Base-by-base conservation (phyloP, 1,140 invertebrate species). In the Thaumetopoea pityocampa region DNA sequence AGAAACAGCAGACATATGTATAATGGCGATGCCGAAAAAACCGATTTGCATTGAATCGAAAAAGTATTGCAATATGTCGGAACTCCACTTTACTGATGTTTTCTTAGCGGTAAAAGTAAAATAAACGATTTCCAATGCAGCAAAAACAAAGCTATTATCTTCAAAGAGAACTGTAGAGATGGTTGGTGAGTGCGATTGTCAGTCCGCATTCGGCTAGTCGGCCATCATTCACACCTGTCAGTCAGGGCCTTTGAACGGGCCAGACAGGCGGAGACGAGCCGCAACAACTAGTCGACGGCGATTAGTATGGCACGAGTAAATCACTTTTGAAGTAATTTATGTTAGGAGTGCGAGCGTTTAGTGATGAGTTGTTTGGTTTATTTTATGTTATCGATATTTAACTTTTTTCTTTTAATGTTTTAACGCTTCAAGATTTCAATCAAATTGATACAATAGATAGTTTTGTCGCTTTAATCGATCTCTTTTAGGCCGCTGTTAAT, bases 261-360 rank as follows among this genome's bases (percentile, higher is more conserved):
- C 16, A 19, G 50, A 47, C 60, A 46, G 33, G 47, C 55, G 55
- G 55, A 55, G 55, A 53, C 65, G 58, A 61, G 66, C 47, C 51
- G 53, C 40, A 44, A 46, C 57, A 61, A 58, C 62, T 63, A 64
- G 61, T 55, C 60, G 44, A 57, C 46, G 53, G 47, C 62, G 67
- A 57, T 74, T 76, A 73, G 66, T 71, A 69, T 61, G 52, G 55
- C 43, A 43, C 42, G 56, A 68, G 64, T 74, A 74, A 74, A 74
- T 78, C 68, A 72, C 73, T 70, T 69, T 63, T 71, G 61, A 69
- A 73, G 67, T 77, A 77, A 73, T 77, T 71, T 77, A 77, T 69
- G 69, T 58, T 47, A 28, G 37, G 23, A 32, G n/a, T n/a, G n/a
- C n/a, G n/a, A 15, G 24, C 16, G 18, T 23, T 26, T 60, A 72